phyloP scores from a whole-genome alignment of 2,888 invertebrate species.

The Aphodius granarius region DNA sequence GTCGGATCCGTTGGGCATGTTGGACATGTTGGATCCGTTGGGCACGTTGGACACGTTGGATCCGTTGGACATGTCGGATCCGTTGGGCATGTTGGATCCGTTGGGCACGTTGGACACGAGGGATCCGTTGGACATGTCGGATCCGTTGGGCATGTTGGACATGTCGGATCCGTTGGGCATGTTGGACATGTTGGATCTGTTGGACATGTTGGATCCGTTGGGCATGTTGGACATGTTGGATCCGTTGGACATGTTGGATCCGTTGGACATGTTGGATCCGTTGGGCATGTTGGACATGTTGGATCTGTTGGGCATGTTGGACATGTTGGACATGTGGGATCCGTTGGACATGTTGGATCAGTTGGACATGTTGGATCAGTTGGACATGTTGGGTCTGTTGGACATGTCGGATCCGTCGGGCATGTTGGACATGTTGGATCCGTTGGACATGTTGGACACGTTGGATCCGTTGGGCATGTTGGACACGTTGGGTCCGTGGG shows the following conservation, averaged over 20 bases:
- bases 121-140: background rate
- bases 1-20: too few relatives aligned
- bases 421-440: slow-evolving; percentile 12
- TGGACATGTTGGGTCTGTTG: slow-evolving; percentile 18
- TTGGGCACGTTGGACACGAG: too few relatives aligned
- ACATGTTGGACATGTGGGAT: slow-evolving; percentile 15
- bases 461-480: slow-evolving; percentile 14
- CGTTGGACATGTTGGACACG: slow-evolving; percentile 12
- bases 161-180: slow-evolving; percentile 8
- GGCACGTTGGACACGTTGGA: too few relatives aligned
- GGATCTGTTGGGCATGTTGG: slow-evolving; percentile 18
- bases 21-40: too few relatives aligned
- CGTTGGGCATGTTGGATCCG: too few relatives aligned
- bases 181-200: background rate
- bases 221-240: background rate
- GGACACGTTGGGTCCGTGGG: slow-evolving; percentile 19
- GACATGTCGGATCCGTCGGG: background rate
- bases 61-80: too few relatives aligned
- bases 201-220: background rate
- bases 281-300: slow-evolving; percentile 12
- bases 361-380: slow-evolving; percentile 1
- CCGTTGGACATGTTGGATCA: slow-evolving; percentile 5
- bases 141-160: background rate
- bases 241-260: background rate
- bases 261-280: slow-evolving; percentile 14